phyloP scores from a whole-genome alignment of 2,888 invertebrate genomes.

The Gortyna flavago region DNA sequence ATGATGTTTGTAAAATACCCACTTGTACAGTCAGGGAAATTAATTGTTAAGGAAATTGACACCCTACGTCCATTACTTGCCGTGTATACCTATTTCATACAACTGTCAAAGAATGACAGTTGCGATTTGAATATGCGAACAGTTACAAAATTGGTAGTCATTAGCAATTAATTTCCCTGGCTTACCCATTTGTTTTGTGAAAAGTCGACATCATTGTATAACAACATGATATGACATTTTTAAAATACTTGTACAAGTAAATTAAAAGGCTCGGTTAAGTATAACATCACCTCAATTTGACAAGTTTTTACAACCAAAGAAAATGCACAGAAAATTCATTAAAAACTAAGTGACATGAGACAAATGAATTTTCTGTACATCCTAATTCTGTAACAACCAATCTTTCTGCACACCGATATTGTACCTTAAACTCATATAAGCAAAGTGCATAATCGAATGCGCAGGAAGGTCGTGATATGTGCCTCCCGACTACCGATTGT shows the following conservation, averaged over 20 bases:
- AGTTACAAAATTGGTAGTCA: not conserved
- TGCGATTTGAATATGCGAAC: no score
- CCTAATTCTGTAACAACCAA: slow-evolving; percentile 25
- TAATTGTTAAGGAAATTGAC: no score
- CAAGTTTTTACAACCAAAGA: slow-evolving; percentile 22
- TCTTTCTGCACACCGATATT: slow-evolving; percentile 47
- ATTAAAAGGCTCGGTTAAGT: not conserved
- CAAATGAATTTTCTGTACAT: slow-evolving; percentile 26
- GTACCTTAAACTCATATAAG: not conserved
- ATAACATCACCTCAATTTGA: slow-evolving; percentile 18
- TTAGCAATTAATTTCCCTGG: not conserved
- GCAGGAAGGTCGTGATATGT: slow-evolving; percentile 52
- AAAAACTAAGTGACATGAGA: not conserved
- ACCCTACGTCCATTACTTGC: no score
- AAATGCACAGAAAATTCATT: slow-evolving; percentile 26
- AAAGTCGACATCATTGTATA: not conserved
- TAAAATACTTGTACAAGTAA: not conserved
- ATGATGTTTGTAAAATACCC: no score
- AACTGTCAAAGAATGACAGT: no score
- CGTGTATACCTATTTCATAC: no score
- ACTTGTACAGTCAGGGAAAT: no score
- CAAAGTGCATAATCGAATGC: slow-evolving; percentile 33
- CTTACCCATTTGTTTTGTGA: not conserved
- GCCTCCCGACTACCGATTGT: slow-evolving; percentile 72
- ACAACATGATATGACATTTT: not conserved